phyloP scores from a whole-genome alignment of 2,797 vertebrate genomes.

The Gymnopithys bicolor region DNA sequence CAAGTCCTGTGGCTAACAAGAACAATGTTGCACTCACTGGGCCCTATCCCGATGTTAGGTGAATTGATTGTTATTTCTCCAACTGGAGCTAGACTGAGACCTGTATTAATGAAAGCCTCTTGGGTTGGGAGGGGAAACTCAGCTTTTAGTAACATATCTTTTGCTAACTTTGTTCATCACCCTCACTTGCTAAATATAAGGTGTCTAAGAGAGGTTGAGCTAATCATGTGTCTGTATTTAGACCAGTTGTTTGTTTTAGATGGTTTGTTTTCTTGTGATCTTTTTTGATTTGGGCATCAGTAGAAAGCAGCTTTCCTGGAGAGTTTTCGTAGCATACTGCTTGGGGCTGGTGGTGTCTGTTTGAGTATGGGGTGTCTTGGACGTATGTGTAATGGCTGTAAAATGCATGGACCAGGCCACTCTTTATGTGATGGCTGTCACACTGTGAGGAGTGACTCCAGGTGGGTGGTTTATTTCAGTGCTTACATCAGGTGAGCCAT shows the following conservation, averaged over 20 bases:
- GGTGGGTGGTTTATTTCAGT: constrained; percentile 70
- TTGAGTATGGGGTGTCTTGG: constrained; percentile 39
- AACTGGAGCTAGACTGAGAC: background rate
- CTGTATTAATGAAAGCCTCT: background rate
- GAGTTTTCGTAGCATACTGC: background rate
- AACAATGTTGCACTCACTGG: background rate
- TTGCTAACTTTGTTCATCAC: background rate
- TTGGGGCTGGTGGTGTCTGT: constrained; percentile 47
- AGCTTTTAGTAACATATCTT: background rate
- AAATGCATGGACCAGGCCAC: constrained; percentile 2
- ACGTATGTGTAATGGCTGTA: constrained; percentile 41
- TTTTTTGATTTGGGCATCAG: constrained; percentile 35
- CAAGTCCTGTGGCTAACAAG: constrained; percentile 4
- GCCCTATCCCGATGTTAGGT: background rate
- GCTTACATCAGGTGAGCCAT: background rate
- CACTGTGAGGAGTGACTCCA: constrained; percentile 62
- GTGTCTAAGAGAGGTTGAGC: background rate
- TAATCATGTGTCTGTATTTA: background rate
- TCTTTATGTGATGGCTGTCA: constrained; percentile 48
- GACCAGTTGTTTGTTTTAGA: constrained; percentile 40
- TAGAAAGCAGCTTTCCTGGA: constrained; percentile 50
- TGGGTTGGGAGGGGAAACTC: background rate
- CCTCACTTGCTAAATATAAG: background rate
- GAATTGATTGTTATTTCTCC: background rate
- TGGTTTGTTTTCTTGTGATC: background rate